Base-by-base conservation (phyloP, 2,113 vertebrate genomes). In the Natator depressus region DNA sequence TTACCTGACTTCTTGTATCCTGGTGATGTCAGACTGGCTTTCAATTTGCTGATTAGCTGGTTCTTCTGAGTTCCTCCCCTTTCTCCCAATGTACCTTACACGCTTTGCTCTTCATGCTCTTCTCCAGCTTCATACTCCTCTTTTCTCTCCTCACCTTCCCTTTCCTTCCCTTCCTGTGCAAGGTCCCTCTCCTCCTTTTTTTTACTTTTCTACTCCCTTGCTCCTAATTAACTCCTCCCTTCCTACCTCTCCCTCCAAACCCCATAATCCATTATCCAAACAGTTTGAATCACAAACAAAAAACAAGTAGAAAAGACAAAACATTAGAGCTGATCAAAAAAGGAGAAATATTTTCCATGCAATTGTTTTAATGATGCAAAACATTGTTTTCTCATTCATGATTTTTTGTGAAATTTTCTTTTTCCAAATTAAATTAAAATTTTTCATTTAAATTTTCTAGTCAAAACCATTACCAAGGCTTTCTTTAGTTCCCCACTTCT, bases 1-100 rank as follows among this genome's bases (percentile, higher is more conserved):
- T 65, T 65, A 16, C 31, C 31, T 35, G 55, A 65, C 16, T 31
- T 35, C 94, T 89, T 95, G 93, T 97, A 54, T 94, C 94, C 93
- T 31, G 31, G 31, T 35, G 62, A 65, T 65, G 31, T 95, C 62
- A 90, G 95, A 94, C 27, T 94, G 51, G 47, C 84, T 96, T 93
- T 89, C 59, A 82, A 80, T 95, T 90, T 93, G 38, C 53, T 94
- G 93, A 31, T 84, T 93, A 82, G 42, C 84, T 82, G 8, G 80
- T 22, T 88, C 78, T 42, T 91, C 19, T 13, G 10, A 1, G 47
- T 3, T 87, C 6, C 80, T 3, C 1, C 0, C 1, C 12, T 59
- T 65, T 3, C 38, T n/a, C 69, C 25, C 57, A 49, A 49, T 25
- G 83, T 79, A 90, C 25, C 84, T 92, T 31, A 22, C 0, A 42